phyloP scores from a whole-genome alignment of 1,140 invertebrate genomes.

The Dinoponera quadriceps region DNA sequence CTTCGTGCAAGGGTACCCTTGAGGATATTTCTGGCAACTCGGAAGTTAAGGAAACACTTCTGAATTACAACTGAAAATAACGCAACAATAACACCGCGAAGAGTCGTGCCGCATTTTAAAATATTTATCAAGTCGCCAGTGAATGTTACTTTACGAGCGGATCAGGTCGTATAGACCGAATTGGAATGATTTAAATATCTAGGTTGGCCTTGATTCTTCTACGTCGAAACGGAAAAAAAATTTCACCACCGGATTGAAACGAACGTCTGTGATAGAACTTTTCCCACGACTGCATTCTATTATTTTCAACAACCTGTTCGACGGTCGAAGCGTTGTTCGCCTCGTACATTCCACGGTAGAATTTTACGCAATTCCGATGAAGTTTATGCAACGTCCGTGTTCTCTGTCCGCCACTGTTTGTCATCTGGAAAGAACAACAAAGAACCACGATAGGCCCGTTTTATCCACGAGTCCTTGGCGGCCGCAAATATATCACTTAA shows the following conservation, averaged over 20 bases:
- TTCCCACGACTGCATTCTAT: not conserved
- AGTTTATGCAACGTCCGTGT: constrained; percentile 10
- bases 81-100: not conserved
- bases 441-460: constrained; percentile 10
- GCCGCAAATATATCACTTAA: constrained; percentile 36
- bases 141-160: not conserved
- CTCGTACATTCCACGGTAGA: not conserved
- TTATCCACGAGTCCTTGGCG: not conserved
- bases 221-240: not conserved
- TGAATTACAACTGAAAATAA: not conserved
- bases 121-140: not conserved
- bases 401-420: not conserved
- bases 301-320: not conserved
- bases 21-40: not conserved
- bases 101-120: not conserved
- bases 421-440: constrained; percentile 18
- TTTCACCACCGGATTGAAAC: not conserved
- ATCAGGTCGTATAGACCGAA: not conserved
- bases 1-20: not conserved
- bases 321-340: not conserved
- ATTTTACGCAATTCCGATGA: constrained; percentile 18
- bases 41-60: not conserved
- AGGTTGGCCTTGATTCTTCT: not conserved
- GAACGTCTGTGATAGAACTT: too few relatives aligned
- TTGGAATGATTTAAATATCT: not conserved